Base-by-base conservation (phyloP, 2,797 vertebrate genomes). In the Tolypeutes matacus region DNA sequence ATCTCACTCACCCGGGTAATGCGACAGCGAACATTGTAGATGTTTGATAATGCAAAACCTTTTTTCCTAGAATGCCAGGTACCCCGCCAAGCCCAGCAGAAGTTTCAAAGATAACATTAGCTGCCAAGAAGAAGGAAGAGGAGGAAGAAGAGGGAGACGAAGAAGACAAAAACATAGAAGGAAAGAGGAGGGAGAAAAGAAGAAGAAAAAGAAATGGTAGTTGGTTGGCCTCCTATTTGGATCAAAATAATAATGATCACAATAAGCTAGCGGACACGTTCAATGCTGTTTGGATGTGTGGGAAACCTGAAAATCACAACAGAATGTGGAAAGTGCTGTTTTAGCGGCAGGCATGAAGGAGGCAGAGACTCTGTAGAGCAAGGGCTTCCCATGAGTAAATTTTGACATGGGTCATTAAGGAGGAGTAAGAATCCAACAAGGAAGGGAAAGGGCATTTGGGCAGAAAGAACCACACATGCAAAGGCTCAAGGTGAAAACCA, bases 311-410 rank as follows among this genome's bases (percentile, higher is more conserved):
- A 3, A 42, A 23, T 18, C 17, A 6, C 3, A 7, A 5, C 0
- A 0, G 0, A 29, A 5, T 3, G 7, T 18, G 31, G 4, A 10
- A 0, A n/a, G 1, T 6, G 27, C 27, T 4, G 0, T n/a, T 14
- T 1, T 6, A 34, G 31, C 18, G 25, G 31, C 0, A 13, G 7
- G 49, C 15, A 0, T 0, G 15, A 1, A 7, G 34, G 36, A 39
- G 0, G 1, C 17, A 10, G 1, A 12, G 17, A 1, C 18, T 34
- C 20, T 15, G 65, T 21, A 1, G 4, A 65, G 34, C 73, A 34
- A 18, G 29, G n/a, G 6, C 42, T 51, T 60, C 23, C 3, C 3
- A 0, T 1, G 10, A 27, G 72, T 3, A n/a, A 17, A 9, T 15
- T 23, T 2, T 5, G 10, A 49, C 53, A 53, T 27, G 15, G 53